Evolutionary conservation across 2,888 invertebrate species (phyloP).

Genomic region (Lycia hirtaria): DNA sequence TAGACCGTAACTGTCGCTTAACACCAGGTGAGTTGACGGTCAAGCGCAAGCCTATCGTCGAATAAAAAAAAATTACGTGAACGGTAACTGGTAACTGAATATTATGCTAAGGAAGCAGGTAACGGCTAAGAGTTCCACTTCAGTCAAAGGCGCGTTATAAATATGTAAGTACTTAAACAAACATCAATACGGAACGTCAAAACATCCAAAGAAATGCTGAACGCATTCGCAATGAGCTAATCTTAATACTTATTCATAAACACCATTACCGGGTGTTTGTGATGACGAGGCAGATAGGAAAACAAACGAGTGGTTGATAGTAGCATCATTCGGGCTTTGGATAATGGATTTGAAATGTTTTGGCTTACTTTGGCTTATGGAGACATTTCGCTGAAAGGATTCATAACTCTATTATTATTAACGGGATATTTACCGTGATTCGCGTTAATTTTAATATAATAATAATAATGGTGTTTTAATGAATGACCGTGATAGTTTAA

Average conservation of each 20-base stretch:
- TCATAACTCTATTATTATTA: too few relatives aligned
- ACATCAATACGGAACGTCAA: constrained; percentile 19
- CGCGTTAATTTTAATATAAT: too few relatives aligned
- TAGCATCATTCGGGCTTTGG: constrained; percentile 12
- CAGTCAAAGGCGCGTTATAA: constrained; percentile 6
- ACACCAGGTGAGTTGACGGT: too few relatives aligned
- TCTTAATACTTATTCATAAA: constrained; percentile 26
- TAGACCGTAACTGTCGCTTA: too few relatives aligned
- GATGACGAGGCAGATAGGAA: constrained; percentile 19
- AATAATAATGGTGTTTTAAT: too few relatives aligned
- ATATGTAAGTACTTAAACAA: constrained; percentile 14
- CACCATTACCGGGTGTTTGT: constrained; percentile 21
- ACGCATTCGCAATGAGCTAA: constrained; percentile 27
- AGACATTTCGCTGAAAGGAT: constrained; percentile 11
- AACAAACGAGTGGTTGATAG: constrained; percentile 18
- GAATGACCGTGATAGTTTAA: too few relatives aligned
- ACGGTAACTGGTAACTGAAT: background rate
- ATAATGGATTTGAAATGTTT: constrained; percentile 26
- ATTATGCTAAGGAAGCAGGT: background rate
- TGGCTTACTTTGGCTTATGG: constrained; percentile 4
- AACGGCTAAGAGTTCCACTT: background rate
- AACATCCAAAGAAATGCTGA: constrained; percentile 24
- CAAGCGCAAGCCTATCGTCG: too few relatives aligned
- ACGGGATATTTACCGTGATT: too few relatives aligned
- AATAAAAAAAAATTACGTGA: background rate